A percentile compares a stretch with the other conserved stretches of the same genome.
Conservation (phyloP, 2,797 vertebrate species). For the Sebastes baramenuke region DNA sequence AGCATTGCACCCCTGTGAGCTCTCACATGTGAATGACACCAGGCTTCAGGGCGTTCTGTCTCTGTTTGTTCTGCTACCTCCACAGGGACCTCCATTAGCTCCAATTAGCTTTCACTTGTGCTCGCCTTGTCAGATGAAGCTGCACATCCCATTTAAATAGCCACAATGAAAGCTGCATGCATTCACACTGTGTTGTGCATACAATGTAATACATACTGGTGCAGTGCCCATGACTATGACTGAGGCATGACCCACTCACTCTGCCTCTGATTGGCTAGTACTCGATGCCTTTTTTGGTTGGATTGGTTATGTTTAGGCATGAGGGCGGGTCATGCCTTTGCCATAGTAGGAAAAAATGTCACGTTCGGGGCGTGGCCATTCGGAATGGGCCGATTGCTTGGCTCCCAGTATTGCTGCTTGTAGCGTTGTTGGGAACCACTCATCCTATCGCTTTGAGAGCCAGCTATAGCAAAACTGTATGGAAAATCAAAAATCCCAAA, state of each 20-base stretch:
- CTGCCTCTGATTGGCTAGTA: not conserved
- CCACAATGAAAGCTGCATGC: constrained; percentile 14
- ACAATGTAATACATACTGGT: not conserved
- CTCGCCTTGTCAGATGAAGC: constrained; percentile 68
- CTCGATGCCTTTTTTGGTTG: not conserved
- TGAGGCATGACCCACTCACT: no score
- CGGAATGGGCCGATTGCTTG: no score
- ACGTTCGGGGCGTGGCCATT: no score
- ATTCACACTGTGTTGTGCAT: not conserved
- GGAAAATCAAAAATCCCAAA: no score
- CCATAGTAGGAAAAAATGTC: no score
- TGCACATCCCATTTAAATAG: constrained; percentile 54
- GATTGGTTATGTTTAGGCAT: not conserved
- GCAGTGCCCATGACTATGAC: not conserved
- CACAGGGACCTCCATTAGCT: constrained; percentile 78
- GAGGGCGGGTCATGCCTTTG: not conserved
- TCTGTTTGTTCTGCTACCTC: constrained; percentile 80
- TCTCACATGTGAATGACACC: constrained; percentile 78
- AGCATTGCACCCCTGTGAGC: constrained; percentile 47
- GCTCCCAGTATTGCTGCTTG: not conserved
- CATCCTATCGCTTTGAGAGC: not conserved
- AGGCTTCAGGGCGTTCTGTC: constrained; percentile 75
- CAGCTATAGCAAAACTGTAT: no score
- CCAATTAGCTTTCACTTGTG: constrained; percentile 78
- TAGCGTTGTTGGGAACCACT: not conserved